Evolutionary conservation across 2,113 vertebrate genomes (phyloP).

Genomic region (Mandrillus leucophaeus): DNA sequence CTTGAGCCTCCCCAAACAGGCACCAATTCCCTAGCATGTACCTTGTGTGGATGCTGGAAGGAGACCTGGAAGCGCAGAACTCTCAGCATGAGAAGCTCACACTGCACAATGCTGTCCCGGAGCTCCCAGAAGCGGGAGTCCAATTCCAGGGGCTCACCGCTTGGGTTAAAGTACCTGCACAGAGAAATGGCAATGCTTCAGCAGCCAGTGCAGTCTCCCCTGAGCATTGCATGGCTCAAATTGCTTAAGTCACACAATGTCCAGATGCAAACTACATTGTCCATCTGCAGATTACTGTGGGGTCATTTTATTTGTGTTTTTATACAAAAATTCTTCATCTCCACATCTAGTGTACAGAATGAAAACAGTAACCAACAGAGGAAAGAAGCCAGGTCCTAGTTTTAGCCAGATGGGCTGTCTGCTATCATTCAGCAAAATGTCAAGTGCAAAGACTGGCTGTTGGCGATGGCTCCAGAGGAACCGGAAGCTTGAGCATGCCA

Average conservation of each 20-base stretch:
- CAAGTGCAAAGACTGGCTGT: not conserved
- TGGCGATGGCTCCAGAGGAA: not conserved
- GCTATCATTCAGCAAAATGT: not conserved
- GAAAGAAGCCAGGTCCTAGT: not conserved
- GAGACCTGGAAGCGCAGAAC: constrained; percentile 91
- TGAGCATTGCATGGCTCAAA: not conserved
- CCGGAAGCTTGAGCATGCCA: too few species aligned
- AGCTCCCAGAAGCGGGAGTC: constrained; percentile 91
- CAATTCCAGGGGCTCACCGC: constrained; percentile 87
- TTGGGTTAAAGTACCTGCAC: constrained; percentile 88
- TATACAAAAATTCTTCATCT: not conserved
- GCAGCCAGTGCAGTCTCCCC: not conserved
- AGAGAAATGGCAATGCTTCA: not conserved
- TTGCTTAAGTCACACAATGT: not conserved
- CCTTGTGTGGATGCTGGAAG: constrained; percentile 92
- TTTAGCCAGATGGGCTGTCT: not conserved
- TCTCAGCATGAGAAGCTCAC: constrained; percentile 91
- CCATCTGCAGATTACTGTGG: not conserved
- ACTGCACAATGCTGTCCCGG: constrained; percentile 92
- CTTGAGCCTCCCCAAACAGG: not conserved
- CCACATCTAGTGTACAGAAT: too few species aligned
- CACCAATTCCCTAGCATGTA: not conserved
- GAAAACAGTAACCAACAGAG: not conserved
- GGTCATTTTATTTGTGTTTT: not conserved
- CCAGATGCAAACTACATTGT: not conserved